phyloP scores from a whole-genome alignment of 2,113 vertebrate species.

The Nesogale talazaci region DNA sequence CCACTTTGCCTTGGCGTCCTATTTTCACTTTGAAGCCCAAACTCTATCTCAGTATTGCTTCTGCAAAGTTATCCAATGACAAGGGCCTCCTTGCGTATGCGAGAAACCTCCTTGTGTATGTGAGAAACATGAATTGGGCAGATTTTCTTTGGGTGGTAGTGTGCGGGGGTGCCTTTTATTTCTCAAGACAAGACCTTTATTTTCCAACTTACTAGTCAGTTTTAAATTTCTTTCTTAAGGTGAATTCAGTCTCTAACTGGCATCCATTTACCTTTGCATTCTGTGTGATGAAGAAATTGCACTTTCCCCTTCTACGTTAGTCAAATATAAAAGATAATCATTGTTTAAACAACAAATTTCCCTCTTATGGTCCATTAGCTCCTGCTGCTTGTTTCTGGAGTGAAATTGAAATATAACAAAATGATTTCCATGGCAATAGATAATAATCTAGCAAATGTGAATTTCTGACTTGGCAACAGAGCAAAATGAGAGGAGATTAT shows the following conservation, averaged over 20 bases:
- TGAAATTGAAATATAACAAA: slow-evolving; percentile 76
- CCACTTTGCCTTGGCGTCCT: no score
- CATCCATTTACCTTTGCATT: slow-evolving; percentile 49
- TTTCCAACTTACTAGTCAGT: slow-evolving; percentile 11
- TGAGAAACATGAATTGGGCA: not conserved
- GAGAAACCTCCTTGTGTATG: no score
- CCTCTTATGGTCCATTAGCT: slow-evolving; percentile 77
- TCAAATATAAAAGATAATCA: slow-evolving; percentile 68
- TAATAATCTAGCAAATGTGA: slow-evolving; percentile 67
- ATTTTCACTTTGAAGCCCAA: not conserved
- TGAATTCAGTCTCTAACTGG: slow-evolving; percentile 19
- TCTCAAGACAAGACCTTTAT: not conserved
- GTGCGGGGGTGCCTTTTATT: not conserved
- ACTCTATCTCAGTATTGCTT: not conserved
- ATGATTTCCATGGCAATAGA: slow-evolving; percentile 76
- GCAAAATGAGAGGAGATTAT: slow-evolving; percentile 50
- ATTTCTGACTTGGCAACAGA: slow-evolving; percentile 61
- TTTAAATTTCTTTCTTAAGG: not conserved
- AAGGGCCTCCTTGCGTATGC: not conserved
- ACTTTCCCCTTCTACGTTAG: slow-evolving; percentile 59
- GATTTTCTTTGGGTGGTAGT: not conserved
- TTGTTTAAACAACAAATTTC: slow-evolving; percentile 79
- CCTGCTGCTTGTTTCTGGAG: slow-evolving; percentile 62
- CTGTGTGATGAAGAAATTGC: slow-evolving; percentile 39
- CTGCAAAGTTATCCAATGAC: not conserved